These are phyloP conservation scores for Calycopis cecrops DNA, from an alignment of 1,140 invertebrate species.

Conservation along the genomic window DNA sequence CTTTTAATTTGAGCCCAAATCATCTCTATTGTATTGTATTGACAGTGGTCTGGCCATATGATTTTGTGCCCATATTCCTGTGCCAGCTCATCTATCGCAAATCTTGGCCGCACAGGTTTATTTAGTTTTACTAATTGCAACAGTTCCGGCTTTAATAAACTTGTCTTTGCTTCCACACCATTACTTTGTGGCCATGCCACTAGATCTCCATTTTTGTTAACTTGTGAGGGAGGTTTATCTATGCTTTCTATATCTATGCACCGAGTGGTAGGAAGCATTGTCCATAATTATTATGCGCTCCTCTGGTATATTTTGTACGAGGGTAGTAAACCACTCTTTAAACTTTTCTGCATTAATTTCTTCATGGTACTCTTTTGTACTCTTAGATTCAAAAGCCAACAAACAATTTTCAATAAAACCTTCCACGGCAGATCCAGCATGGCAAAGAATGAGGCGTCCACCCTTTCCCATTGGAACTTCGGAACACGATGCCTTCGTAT, in stretches of 20 bases:
- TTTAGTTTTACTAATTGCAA: not conserved
- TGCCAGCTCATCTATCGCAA: not conserved
- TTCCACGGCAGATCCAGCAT: slow-evolving; percentile 1
- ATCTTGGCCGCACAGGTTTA: not conserved
- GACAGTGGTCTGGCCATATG: slow-evolving; percentile 16
- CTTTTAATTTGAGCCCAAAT: slow-evolving; percentile 15
- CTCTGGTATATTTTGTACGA: slow-evolving; percentile 24
- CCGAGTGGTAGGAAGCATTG: slow-evolving; percentile 31
- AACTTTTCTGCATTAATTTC: slow-evolving; percentile 24
- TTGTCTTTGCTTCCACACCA: slow-evolving; percentile 8
- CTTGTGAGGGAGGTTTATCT: slow-evolving; percentile 28
- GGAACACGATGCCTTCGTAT: slow-evolving; percentile 5
- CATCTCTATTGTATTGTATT: slow-evolving; percentile 18
- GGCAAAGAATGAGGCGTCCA: slow-evolving; percentile 7
- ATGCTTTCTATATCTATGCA: too few species aligned
- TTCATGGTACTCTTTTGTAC: slow-evolving; percentile 12
- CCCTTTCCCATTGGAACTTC: slow-evolving; percentile 9
- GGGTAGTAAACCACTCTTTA: slow-evolving; percentile 26
- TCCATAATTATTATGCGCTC: slow-evolving; percentile 29
- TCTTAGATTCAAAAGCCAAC: slow-evolving; percentile 10
- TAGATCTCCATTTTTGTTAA: slow-evolving; percentile 22
- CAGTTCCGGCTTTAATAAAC: not conserved
- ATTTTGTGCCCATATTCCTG: slow-evolving; percentile 8
- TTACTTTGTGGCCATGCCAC: slow-evolving; percentile 20
- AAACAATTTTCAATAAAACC: slow-evolving; percentile 3